Percentiles rank a stretch among this genome's conserved stretches.
Evolutionary conservation across 2,888 invertebrate genomes (phyloP).

Genomic region (Sarcophaga subvicina): DNA sequence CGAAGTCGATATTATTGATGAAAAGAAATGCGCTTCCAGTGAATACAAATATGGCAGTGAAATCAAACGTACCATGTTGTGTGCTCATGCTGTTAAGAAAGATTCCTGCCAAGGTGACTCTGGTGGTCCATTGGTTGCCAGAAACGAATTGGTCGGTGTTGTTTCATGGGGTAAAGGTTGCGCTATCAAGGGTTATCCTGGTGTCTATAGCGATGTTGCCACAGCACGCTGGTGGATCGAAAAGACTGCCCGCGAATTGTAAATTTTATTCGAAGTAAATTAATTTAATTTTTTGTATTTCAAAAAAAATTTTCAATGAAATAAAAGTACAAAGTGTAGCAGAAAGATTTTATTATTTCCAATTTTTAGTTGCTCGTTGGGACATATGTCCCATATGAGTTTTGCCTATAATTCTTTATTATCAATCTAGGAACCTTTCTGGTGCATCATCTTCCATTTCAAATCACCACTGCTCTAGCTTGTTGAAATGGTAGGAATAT

Average conservation of each 20-base stretch:
- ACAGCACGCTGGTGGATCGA: constrained; percentile 71
- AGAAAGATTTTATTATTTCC: no score
- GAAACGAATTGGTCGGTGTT: constrained; percentile 75
- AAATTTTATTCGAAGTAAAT: constrained; percentile 30
- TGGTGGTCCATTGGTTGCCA: constrained; percentile 76
- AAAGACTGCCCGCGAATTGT: constrained; percentile 56
- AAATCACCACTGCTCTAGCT: no score
- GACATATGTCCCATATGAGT: no score
- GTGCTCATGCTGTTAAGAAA: constrained; percentile 74
- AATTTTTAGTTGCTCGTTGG: no score
- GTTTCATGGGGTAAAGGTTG: constrained; percentile 79
- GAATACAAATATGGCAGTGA: constrained; percentile 73
- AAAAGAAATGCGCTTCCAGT: constrained; percentile 31
- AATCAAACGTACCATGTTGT: constrained; percentile 75
- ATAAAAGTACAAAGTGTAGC: no score
- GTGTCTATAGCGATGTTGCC: constrained; percentile 55
- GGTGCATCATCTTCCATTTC: no score
- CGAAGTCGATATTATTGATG: constrained; percentile 71
- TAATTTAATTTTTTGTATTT: neutral
- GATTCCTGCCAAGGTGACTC: constrained; percentile 80
- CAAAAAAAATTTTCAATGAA: no score
- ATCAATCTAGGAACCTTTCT: no score
- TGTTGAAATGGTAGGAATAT: no score
- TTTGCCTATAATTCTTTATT: no score
- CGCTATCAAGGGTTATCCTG: constrained; percentile 65